Evolutionary conservation across 2,113 vertebrate species (phyloP).

Genomic region (Ammodytes dubius): DNA sequence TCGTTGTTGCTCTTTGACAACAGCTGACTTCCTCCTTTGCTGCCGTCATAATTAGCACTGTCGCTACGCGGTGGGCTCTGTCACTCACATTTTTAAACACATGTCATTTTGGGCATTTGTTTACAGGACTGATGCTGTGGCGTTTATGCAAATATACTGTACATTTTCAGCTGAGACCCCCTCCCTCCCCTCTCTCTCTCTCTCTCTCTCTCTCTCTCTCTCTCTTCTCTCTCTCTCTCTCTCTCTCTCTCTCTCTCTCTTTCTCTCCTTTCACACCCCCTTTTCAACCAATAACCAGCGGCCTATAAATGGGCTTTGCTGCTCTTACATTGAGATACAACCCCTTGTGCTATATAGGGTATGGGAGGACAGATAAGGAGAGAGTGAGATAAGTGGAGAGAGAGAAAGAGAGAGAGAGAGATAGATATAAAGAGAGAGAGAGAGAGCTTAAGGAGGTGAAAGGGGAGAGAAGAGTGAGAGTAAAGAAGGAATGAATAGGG

Average conservation of each 20-base stretch:
- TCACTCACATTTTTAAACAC: neutral
- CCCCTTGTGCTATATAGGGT: slow-evolving; percentile 3
- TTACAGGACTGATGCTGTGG: neutral
- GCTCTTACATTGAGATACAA: slow-evolving; percentile 37
- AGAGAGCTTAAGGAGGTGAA: slow-evolving; percentile 12
- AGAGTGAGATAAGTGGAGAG: neutral
- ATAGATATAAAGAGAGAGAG: neutral
- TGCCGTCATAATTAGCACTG: neutral
- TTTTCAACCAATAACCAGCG: slow-evolving; percentile 53
- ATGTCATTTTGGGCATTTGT: neutral
- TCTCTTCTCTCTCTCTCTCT: neutral
- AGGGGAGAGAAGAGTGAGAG: slow-evolving; percentile 3
- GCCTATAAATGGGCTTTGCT: slow-evolving; percentile 43
- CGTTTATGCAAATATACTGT: neutral
- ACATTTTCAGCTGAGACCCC: slow-evolving; percentile 7
- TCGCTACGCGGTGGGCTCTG: neutral
- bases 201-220: neutral
- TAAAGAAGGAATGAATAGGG: neutral
- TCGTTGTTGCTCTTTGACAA: neutral
- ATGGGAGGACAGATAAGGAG: slow-evolving; percentile 37
- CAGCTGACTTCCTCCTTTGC: neutral
- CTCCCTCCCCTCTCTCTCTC: neutral
- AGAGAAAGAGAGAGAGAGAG: neutral
- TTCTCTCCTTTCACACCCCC: neutral
- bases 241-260: neutral